Evolutionary conservation across 2,113 vertebrate species (phyloP), one percentile per base, ranked within the genome.

Genomic region (Meriones unguiculatus): DNA sequence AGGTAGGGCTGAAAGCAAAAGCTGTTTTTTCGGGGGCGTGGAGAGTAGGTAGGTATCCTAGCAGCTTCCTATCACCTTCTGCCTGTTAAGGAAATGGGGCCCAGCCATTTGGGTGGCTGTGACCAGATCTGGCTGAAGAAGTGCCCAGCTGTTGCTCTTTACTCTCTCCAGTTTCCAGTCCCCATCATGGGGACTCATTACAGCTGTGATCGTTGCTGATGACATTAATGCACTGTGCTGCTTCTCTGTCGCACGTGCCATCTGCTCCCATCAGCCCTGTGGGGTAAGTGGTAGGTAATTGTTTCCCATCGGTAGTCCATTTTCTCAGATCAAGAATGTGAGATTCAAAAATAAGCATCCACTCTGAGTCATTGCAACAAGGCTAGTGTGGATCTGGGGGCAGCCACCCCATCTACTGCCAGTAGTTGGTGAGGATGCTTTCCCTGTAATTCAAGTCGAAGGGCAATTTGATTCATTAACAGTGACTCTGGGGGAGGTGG

Each of bases 271-370:
- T 97, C 96, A 97, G 95, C 97, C 97, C 96, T 94, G 94, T 98
- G 95, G 97, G 97, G 95, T 97, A 98, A 97, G 97, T 97, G 96
- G 94, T 96, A 96, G 91, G 97, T 97, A 98, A 98, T 98, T 97
- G 97, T 97, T 98, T 98, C 97, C 93, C 94, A 97, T 97, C 64
- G 95, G 95, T 97, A 97, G 97, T 97, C 97, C 97, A 97, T 98
- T 98, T 98, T 96, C 96, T 97, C 95, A 89, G 93, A 96, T 97
- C 97, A 97, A 97, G 90, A 86, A 97, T 96, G 75, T 5, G 54
- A 93, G 81, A 97, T 98, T 96, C 97, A 96, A 97, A 97, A 98
- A 97, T 96, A 97, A 98, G 97, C 95, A 97, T 87, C 95, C 77
- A 97, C 91, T 97, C 94, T 82, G 95, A 97, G 96, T 86, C 78